These are phyloP conservation scores for Prenolepis imparis DNA, from an alignment of 2,888 invertebrate genomes.

Conservation along the genomic window DNA sequence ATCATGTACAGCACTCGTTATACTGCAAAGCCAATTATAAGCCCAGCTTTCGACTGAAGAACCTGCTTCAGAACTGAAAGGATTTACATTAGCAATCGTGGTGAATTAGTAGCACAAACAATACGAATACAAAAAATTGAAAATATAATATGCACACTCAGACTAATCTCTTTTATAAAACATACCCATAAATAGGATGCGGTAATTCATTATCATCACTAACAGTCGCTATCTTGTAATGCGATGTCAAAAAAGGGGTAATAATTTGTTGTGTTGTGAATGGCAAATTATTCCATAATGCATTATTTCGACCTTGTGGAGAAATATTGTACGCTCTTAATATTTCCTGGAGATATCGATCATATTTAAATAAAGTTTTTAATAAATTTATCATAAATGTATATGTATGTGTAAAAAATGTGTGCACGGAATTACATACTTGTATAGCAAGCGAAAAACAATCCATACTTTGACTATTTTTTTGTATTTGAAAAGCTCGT, in stretches of 20 bases:
- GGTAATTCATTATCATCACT: conserved; percentile 79
- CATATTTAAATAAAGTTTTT: neutral
- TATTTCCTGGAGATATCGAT: conserved; percentile 88
- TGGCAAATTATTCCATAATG: conserved; percentile 91
- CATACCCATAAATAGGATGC: conserved; percentile 85
- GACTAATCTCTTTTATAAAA: conserved; percentile 15
- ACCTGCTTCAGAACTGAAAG: conserved; percentile 89
- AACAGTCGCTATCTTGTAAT: conserved; percentile 81
- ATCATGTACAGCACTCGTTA: conserved; percentile 89
- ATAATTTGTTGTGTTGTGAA: conserved; percentile 92
- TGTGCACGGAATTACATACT: conserved; percentile 72
- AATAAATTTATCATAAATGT: neutral
- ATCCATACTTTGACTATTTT: conserved; percentile 92
- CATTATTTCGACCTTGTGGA: conserved; percentile 88
- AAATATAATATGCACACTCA: neutral
- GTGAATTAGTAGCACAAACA: neutral
- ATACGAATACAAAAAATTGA: conserved; percentile 3
- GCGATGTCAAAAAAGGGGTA: conserved; percentile 91
- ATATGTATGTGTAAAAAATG: neutral
- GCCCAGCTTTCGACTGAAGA: conserved; percentile 92
- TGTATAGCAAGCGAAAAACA: conserved; percentile 92
- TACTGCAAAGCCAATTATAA: conserved; percentile 91
- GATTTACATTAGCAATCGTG: conserved; percentile 1
- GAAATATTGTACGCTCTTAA: conserved; percentile 91
- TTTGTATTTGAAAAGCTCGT: conserved; percentile 92